phyloP scores from a whole-genome alignment of 92 coral and sea anemone species.

The Zoanthus gigantus region DNA sequence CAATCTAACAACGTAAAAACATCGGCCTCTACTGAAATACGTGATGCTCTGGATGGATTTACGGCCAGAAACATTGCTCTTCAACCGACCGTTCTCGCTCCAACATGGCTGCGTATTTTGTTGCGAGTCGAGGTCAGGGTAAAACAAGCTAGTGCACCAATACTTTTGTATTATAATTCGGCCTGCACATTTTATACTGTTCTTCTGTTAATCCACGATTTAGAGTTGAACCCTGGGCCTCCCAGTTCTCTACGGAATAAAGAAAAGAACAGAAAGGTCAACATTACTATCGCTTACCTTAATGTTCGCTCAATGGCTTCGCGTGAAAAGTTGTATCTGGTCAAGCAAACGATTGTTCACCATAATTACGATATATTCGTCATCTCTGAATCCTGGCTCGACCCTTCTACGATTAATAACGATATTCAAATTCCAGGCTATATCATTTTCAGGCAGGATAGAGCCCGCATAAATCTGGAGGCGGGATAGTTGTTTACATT shows the following conservation, averaged over 20 bases:
- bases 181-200: conserved; percentile 39
- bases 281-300: conserved; percentile 12
- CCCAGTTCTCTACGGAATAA: neutral
- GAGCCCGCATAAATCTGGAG: conserved; percentile 63
- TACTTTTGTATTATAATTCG: conserved; percentile 4
- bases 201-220: neutral
- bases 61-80: no score
- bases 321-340: conserved; percentile 19
- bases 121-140: no score
- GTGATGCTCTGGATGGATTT: no score
- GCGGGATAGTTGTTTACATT: conserved; percentile 62
- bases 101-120: no score
- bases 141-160: conserved; percentile 11
- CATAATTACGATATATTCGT: no score
- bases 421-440: conserved; percentile 68
- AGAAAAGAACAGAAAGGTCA: neutral
- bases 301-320: conserved; percentile 33
- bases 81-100: no score
- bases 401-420: conserved; percentile 49
- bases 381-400: conserved; percentile 66
- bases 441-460: conserved; percentile 65
- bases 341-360: neutral
- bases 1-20: no score
- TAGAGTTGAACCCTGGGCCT: neutral
- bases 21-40: no score